These are phyloP conservation scores for Anguilla pacifica DNA, from an alignment of 2,797 vertebrate genomes.

Conservation along the genomic window DNA sequence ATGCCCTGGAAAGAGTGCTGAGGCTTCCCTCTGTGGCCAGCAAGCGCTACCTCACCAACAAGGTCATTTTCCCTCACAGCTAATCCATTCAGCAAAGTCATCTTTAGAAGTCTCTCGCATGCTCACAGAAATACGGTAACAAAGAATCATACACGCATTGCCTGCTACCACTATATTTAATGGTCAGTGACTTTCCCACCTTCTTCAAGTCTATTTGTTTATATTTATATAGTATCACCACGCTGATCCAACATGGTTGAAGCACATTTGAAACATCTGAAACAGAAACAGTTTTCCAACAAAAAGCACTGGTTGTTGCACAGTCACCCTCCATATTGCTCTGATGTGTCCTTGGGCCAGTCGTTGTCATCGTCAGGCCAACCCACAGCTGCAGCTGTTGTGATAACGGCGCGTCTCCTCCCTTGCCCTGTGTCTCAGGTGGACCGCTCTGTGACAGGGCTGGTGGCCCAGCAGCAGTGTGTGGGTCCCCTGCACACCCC, in stretches of 20 bases:
- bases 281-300: background rate
- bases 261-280: background rate
- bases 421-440: constrained; percentile 68
- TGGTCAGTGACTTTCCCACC: background rate
- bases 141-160: background rate
- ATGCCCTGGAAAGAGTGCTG: constrained; percentile 83
- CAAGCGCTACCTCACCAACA: constrained; percentile 93
- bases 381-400: background rate
- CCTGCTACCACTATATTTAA: background rate
- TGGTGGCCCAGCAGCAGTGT: constrained; percentile 95
- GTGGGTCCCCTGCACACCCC: constrained; percentile 92
- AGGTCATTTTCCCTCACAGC: constrained; percentile 67
- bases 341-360: background rate
- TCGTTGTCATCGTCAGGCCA: background rate
- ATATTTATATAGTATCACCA: background rate
- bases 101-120: background rate
- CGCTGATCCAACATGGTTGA: background rate
- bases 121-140: background rate
- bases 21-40: constrained; percentile 86
- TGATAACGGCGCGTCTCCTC: background rate
- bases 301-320: background rate
- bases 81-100: background rate
- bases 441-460: constrained; percentile 90
- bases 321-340: background rate
- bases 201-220: background rate